Base-by-base conservation (phyloP, 2,113 vertebrate species). In the Apteryx mantelli region DNA sequence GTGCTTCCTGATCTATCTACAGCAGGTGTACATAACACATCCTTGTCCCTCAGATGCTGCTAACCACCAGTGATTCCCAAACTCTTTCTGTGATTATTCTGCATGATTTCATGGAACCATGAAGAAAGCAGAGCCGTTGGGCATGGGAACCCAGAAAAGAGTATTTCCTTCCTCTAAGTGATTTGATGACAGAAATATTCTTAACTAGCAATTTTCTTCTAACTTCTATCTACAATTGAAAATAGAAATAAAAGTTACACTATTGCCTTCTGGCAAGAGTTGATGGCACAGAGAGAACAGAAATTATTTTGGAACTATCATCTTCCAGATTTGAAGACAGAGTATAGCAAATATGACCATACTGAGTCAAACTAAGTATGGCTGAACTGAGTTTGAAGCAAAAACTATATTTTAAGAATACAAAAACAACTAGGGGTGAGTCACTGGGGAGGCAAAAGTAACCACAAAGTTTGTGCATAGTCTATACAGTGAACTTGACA, bases 401-500 rank as follows among this genome's bases (percentile, higher is more conserved):
- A 93, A 95, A 96, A 97, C 89, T 96, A 16, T 97, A 97, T 98
- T 98, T 98, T 95, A 97, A 92, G 97, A 97, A 94, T 92, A 93
- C 60, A 82, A 95, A 97, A 96, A 93, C 89, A 93, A 65, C 79
- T 95, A 36, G 3, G 82, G 11, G n/a, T 98, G 97, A 98, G 91
- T 98, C 97, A 98, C 38, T 66, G 44, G 25, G 42, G 64, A 79
- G 82, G 95, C 81, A 87, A 71, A 95, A 86, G 70, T 82, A 90
- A 97, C 98, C 97, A 94, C 98, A 97, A 74, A 88, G 83, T 97
- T 95, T 94, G 81, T 88, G 95, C 91, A 82, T 3, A 42, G 88
- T 96, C 97, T 96, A 97, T 97, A 97, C 14, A 93, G 82, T 32
- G 25, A 95, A 93, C 78, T 96, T 82, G 61, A 97, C 82, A 94